phyloP scores from a whole-genome alignment of 2,888 invertebrate species.

The Ceratothoa steindachneri region DNA sequence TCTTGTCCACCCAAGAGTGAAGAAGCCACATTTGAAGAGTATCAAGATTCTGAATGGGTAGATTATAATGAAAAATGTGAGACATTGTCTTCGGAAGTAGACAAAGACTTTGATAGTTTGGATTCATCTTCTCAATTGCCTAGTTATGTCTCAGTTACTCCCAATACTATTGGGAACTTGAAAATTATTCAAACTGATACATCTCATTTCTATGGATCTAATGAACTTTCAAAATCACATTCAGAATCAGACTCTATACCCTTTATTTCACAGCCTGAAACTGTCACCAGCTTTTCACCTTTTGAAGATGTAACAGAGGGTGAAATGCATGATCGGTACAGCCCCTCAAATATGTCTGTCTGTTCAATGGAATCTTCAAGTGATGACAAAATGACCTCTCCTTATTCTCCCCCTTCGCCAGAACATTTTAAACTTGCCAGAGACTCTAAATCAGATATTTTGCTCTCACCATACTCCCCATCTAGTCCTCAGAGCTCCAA shows the following conservation, averaged over 20 bases:
- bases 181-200: constrained; percentile 18
- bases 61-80: constrained; percentile 9
- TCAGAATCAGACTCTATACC: neutral
- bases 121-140: neutral
- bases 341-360: constrained; percentile 40
- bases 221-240: constrained; percentile 16
- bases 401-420: constrained; percentile 1
- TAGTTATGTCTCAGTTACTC: neutral
- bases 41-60: constrained; percentile 2
- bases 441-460: neutral
- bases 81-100: neutral
- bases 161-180: neutral
- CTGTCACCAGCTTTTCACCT: too few species aligned
- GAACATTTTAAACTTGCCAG: neutral
- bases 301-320: neutral
- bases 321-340: constrained; percentile 25
- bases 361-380: constrained; percentile 15
- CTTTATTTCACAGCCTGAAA: neutral
- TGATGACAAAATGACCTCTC: constrained; percentile 3
- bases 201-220: constrained; percentile 24
- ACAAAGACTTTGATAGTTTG: neutral
- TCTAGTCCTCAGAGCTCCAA: neutral
- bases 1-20: neutral
- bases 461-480: constrained; percentile 6
- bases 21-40: neutral